A percentile compares a stretch with the other conserved stretches of the same genome.
Conservation (phyloP, 2,888 invertebrate genomes). For the Drosophila emarginata region DNA sequence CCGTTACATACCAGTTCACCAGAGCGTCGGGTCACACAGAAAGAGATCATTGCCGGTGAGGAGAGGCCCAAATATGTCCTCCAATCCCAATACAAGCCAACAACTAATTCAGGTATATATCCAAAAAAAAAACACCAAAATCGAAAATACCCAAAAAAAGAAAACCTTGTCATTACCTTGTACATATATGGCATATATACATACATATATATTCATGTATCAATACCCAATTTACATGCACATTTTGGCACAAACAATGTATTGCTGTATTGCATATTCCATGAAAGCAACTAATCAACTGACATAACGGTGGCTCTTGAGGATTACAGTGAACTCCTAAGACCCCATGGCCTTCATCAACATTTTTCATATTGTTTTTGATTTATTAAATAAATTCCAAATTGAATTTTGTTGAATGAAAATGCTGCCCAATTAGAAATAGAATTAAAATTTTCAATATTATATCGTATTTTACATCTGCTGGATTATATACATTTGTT, state of each 20-base stretch:
- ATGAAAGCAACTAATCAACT: background rate
- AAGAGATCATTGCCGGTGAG: constrained; percentile 87
- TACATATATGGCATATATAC: background rate
- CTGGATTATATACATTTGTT: too few relatives aligned
- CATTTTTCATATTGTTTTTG: background rate
- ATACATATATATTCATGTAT: background rate
- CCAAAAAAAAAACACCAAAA: background rate
- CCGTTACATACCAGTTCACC: constrained; percentile 83
- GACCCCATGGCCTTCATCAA: background rate
- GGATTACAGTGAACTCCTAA: too few relatives aligned
- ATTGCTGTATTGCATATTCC: background rate
- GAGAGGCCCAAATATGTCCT: constrained; percentile 84
- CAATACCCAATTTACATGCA: too few relatives aligned
- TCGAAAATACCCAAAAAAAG: background rate
- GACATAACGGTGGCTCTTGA: background rate
- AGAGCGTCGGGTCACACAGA: constrained; percentile 83
- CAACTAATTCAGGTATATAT: constrained; percentile 66
- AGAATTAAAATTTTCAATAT: too few relatives aligned
- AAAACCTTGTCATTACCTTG: background rate
- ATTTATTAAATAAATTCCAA: background rate
- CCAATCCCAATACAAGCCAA: constrained; percentile 80
- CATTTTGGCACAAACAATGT: too few relatives aligned
- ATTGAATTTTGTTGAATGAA: too few relatives aligned
- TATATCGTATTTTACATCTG: too few relatives aligned
- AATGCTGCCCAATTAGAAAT: too few relatives aligned